Evolutionary conservation across 2,113 vertebrate species (phyloP).

Genomic region (Pluvianellus socialis): DNA sequence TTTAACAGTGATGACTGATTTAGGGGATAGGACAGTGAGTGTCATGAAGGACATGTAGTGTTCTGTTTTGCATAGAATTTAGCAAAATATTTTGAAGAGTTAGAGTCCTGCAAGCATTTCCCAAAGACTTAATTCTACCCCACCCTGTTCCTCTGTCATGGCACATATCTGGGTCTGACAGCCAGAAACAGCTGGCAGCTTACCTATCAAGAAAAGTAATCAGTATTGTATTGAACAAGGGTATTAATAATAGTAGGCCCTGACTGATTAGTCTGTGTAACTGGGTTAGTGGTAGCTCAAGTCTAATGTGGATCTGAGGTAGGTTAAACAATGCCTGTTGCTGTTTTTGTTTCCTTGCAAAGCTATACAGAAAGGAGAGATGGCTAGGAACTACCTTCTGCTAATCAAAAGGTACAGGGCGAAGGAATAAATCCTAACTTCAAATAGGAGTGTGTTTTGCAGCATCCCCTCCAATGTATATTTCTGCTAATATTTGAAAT

Average conservation of each 20-base stretch:
- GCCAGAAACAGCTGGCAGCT: not conserved
- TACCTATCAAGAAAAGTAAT: not conserved
- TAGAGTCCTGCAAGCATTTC: not conserved
- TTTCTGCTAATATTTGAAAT: not conserved
- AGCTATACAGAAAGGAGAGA: not conserved
- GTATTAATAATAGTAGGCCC: not conserved
- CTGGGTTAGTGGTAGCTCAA: not conserved
- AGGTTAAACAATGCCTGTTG: not conserved
- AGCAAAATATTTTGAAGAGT: not conserved
- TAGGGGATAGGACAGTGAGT: not conserved
- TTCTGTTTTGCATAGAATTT: not conserved
- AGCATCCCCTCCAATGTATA: not conserved
- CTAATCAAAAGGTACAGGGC: not conserved
- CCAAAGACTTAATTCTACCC: not conserved
- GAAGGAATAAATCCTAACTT: not conserved
- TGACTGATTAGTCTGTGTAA: not conserved
- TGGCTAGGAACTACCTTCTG: not conserved
- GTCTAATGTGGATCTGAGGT: not conserved
- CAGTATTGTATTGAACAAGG: not conserved
- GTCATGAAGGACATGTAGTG: not conserved
- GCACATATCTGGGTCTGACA: not conserved
- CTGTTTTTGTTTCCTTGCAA: not conserved
- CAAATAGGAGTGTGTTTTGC: not conserved
- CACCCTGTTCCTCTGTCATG: not conserved
- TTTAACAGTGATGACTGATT: not conserved